A percentile compares a stretch with the other conserved stretches of the same genome.
Evolutionary conservation across 1,140 invertebrate genomes (phyloP).

Genomic region (Mya arenaria): DNA sequence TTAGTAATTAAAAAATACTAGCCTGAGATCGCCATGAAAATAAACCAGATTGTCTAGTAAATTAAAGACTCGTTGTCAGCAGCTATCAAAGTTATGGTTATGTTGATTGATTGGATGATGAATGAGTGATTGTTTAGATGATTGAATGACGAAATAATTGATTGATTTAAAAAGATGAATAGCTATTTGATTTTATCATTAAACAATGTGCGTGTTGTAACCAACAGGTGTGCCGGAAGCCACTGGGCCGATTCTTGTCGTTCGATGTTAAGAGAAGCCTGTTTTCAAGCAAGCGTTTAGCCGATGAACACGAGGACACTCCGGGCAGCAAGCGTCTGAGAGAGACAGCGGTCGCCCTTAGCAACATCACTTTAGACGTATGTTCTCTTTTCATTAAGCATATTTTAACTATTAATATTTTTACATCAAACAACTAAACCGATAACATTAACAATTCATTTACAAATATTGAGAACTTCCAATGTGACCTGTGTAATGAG

Average conservation of each 20-base stretch:
- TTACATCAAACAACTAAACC: too few relatives aligned
- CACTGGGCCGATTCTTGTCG: constrained; percentile 47
- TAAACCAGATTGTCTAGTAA: background rate
- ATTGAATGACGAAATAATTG: background rate
- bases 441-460: too few relatives aligned
- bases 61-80: too few relatives aligned
- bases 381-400: too few relatives aligned
- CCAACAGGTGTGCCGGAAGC: constrained; percentile 20
- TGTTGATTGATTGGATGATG: too few relatives aligned
- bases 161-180: background rate
- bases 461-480: too few relatives aligned
- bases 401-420: too few relatives aligned
- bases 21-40: background rate
- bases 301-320: constrained; percentile 7
- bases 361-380: constrained; percentile 6
- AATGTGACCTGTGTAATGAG: too few relatives aligned
- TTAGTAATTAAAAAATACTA: background rate
- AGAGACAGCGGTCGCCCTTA: constrained; percentile 25
- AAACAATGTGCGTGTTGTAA: background rate
- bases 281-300: constrained; percentile 24
- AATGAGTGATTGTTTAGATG: background rate
- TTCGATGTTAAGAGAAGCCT: constrained; percentile 53
- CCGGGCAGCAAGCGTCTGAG: constrained; percentile 30
- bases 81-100: too few relatives aligned
- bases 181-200: background rate